phyloP scores from a whole-genome alignment of 1,140 invertebrate species.

The Aphelinus atriplicis region DNA sequence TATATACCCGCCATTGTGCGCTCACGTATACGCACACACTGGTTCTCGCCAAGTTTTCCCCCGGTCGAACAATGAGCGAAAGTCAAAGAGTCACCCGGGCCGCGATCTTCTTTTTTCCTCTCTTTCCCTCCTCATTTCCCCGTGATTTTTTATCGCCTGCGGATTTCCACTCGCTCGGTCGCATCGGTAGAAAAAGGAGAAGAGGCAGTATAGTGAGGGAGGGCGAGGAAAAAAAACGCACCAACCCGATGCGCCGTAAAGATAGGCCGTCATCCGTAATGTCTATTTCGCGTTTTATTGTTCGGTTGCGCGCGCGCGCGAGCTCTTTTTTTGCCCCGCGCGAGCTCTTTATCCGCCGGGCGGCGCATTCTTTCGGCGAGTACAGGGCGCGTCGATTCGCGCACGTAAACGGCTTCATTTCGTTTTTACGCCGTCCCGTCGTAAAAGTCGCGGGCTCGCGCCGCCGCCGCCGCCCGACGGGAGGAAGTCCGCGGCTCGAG shows the following conservation, averaged over 20 bases:
- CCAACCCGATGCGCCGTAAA: constrained; percentile 27
- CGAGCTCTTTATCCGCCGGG: background rate
- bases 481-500: constrained; percentile 25
- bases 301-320: constrained; percentile 10
- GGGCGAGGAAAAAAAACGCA: constrained; percentile 7
- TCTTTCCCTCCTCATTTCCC: too few relatives aligned
- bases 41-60: too few relatives aligned
- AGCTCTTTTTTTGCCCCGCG: constrained; percentile 6
- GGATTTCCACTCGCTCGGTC: constrained; percentile 20
- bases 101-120: background rate
- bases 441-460: constrained; percentile 26
- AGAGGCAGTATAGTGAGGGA: too few relatives aligned
- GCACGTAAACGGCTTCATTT: constrained; percentile 41
- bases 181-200: too few relatives aligned
- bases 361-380: background rate
- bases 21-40: too few relatives aligned
- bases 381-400: constrained; percentile 14
- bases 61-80: constrained; percentile 17
- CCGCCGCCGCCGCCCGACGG: too few relatives aligned
- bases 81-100: background rate
- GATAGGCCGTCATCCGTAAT: constrained; percentile 37
- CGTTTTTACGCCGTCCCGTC: constrained; percentile 39
- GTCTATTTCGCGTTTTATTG: constrained; percentile 39
- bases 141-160: background rate
- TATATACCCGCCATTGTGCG: background rate